Conservation (phyloP, 2,797 vertebrate species). For the Bradypus variegatus region DNA sequence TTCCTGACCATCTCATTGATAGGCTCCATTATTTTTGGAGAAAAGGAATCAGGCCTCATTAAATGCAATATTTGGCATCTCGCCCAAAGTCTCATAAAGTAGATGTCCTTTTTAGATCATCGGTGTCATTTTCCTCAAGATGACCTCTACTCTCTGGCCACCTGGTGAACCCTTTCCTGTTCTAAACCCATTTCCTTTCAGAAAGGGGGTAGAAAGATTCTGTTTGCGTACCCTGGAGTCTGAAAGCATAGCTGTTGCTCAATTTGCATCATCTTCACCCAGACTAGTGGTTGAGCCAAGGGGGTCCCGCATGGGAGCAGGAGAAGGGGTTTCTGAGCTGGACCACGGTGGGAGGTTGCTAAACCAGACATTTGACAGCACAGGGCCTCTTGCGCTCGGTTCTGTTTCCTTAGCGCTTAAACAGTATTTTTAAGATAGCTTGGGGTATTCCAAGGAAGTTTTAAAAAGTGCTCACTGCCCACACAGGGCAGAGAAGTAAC, state of each 20-base stretch:
- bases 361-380: slow-evolving; percentile 20
- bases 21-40: slow-evolving; percentile 59
- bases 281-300: background rate
- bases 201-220: slow-evolving; percentile 23
- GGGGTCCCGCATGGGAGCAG: background rate
- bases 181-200: slow-evolving; percentile 58
- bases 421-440: background rate
- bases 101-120: slow-evolving; percentile 69
- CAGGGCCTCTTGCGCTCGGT: background rate
- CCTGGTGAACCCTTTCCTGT: slow-evolving; percentile 60
- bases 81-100: slow-evolving; percentile 71
- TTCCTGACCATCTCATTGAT: slow-evolving; percentile 42
- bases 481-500: background rate
- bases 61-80: slow-evolving; percentile 71
- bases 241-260: slow-evolving; percentile 40
- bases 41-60: slow-evolving; percentile 63
- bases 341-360: background rate
- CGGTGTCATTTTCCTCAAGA: slow-evolving; percentile 72
- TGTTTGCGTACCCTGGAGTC: slow-evolving; percentile 57
- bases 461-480: background rate
- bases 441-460: background rate
- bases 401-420: background rate
- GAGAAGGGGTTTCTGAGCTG: background rate
- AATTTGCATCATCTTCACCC: slow-evolving; percentile 31
- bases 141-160: slow-evolving; percentile 70